Base-by-base conservation (phyloP, 1,140 invertebrate species). In the Heliconius congener region DNA sequence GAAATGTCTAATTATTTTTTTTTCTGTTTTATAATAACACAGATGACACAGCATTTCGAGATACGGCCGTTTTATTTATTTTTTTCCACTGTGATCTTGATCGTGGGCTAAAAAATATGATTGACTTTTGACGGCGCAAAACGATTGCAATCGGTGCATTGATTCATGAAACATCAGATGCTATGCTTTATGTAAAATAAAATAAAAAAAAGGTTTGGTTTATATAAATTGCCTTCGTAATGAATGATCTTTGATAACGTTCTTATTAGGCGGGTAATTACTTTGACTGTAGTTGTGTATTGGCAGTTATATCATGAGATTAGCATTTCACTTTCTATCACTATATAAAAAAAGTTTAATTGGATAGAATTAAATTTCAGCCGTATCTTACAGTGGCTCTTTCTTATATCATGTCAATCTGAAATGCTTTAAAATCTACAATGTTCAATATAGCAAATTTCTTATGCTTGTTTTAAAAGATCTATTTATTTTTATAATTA, bases 1-100 rank as follows among this genome's bases (percentile, higher is more conserved):
- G 89, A 93, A 92, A 88, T 87, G 85, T 91, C 83, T 93, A 91
- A 91, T 92, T 93, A 90, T 88, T 91, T 89, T 89, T 75, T 89
- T 86, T 85, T 85, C 13, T 83, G 84, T 91, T 88, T 87, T 90
- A 85, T 88, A 87, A 88, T 87, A 88, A 89, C 88, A 94, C 81
- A 89, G 89, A 93, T 94, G 93, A 94, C 87, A 91, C 84, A 87
- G 91, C 90, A 82, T 77, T 91, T 66, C 79, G 77, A 81, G 82
- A 77, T 79, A 73, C 73, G 75, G 72, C 78, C 77, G 83, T 87
- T 87, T 87, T 86, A 80, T 30, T 1, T 37, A 8, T 34, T 83
- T 78, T 76, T 71, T 37, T 82, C 78, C 75, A 13, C 13, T 82
- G 75, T 85, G 87, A 89, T 90, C 83, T 87, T 74, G 85, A 81